phyloP scores from a whole-genome alignment of 2,113 vertebrate genomes.

The Dipodomys ordii region DNA sequence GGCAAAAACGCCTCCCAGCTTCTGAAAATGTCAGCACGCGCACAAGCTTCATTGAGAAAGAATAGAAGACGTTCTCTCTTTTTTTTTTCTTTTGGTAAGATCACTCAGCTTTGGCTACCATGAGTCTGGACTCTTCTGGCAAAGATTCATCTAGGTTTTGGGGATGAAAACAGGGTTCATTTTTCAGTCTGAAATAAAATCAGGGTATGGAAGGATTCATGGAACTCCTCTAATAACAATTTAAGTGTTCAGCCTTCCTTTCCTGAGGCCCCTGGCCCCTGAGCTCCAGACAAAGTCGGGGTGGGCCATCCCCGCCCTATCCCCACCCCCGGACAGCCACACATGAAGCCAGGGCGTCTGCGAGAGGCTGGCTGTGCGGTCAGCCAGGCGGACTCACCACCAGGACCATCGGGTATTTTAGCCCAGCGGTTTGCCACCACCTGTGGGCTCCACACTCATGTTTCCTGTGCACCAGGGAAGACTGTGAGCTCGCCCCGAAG shows the following conservation, averaged over 20 bases:
- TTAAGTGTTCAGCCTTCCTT: neutral
- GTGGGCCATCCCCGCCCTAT: neutral
- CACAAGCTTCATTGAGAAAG: slow-evolving; percentile 46
- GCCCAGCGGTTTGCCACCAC: neutral
- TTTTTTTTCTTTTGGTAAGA: slow-evolving; percentile 39
- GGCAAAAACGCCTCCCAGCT: slow-evolving; percentile 53
- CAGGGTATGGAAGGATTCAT: slow-evolving; percentile 15
- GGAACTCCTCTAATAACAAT: neutral
- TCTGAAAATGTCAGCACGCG: slow-evolving; percentile 68
- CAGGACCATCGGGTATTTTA: neutral
- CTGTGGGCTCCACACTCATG: neutral
- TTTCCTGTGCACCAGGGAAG: neutral
- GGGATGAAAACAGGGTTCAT: slow-evolving; percentile 10
- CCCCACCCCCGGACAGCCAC: neutral
- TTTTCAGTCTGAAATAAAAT: slow-evolving; percentile 37
- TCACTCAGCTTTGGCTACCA: slow-evolving; percentile 44
- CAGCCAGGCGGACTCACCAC: neutral
- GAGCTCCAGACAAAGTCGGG: neutral
- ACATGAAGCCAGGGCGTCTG: neutral
- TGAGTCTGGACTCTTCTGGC: slow-evolving; percentile 47
- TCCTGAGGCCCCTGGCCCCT: neutral
- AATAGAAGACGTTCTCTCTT: slow-evolving; percentile 36
- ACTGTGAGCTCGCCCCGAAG: neutral
- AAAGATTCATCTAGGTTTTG: slow-evolving; percentile 25
- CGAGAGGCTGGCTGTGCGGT: neutral